Percentiles rank a stretch among this genome's conserved stretches.
These are phyloP conservation scores for Chamaea fasciata DNA, from an alignment of 2,113 vertebrate genomes.

Conservation along the genomic window DNA sequence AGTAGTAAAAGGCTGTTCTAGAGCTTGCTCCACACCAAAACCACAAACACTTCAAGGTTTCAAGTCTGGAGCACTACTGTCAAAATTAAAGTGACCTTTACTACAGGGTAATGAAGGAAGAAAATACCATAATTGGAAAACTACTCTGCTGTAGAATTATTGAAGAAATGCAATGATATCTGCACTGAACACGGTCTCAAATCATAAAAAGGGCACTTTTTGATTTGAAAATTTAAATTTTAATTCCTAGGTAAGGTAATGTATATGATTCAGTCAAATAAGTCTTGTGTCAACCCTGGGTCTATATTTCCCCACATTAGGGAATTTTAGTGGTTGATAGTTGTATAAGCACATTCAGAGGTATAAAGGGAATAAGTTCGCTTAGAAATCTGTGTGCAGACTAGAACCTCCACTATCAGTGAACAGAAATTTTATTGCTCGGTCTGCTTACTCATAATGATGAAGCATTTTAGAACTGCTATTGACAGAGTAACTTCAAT, in stretches of 20 bases:
- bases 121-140: background rate
- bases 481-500: constrained; percentile 18
- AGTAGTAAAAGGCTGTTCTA: background rate
- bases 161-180: background rate
- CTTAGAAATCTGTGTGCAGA: constrained; percentile 34
- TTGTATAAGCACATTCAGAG: constrained; percentile 35
- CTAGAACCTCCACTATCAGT: constrained; percentile 30
- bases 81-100: background rate
- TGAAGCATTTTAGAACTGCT: constrained; percentile 10
- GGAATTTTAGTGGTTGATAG: constrained; percentile 33
- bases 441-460: constrained; percentile 52
- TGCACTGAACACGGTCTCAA: background rate
- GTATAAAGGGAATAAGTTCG: background rate
- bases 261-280: constrained; percentile 11
- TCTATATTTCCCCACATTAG: background rate
- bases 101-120: background rate
- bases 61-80: background rate
- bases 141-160: background rate
- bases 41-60: background rate
- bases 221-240: constrained; percentile 52
- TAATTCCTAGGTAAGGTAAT: constrained; percentile 61
- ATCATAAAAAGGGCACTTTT: background rate
- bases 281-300: constrained; percentile 6
- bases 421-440: background rate
- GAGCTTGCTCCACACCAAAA: background rate